Conservation (phyloP, 1,140 invertebrate genomes). For the Sarcophaga bullata region DNA sequence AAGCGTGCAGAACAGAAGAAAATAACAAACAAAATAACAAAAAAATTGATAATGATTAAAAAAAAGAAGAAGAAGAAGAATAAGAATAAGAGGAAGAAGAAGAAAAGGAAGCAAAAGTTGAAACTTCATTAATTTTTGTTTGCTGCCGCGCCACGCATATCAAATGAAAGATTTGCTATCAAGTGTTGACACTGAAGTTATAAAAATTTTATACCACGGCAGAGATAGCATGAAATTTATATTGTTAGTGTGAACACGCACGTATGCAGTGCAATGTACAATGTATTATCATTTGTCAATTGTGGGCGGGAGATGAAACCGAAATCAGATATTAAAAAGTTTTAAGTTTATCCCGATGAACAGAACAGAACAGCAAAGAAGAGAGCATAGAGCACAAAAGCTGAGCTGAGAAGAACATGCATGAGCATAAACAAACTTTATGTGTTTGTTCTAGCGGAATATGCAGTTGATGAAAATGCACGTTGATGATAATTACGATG, state of each 20-base stretch:
- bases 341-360: neutral
- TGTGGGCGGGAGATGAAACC: neutral
- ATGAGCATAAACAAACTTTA: too few relatives aligned
- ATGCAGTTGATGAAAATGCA: neutral
- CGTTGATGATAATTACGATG: too few relatives aligned
- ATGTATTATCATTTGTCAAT: constrained; percentile 36
- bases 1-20: neutral
- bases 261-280: neutral
- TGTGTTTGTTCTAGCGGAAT: neutral
- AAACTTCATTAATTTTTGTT: constrained; percentile 39
- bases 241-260: neutral
- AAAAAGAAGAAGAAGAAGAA: constrained; percentile 21
- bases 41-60: neutral
- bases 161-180: neutral
- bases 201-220: neutral
- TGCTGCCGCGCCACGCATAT: constrained; percentile 19
- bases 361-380: neutral
- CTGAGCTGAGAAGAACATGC: too few relatives aligned
- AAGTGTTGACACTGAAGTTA: neutral
- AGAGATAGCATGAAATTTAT: neutral
- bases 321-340: constrained; percentile 34
- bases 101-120: constrained; percentile 8
- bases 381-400: too few relatives aligned
- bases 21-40: neutral
- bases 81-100: neutral